Percentiles rank a stretch among this genome's conserved stretches.
These are phyloP conservation scores for Chloebia gouldiae DNA, from an alignment of 2,113 vertebrate species.

Conservation along the genomic window DNA sequence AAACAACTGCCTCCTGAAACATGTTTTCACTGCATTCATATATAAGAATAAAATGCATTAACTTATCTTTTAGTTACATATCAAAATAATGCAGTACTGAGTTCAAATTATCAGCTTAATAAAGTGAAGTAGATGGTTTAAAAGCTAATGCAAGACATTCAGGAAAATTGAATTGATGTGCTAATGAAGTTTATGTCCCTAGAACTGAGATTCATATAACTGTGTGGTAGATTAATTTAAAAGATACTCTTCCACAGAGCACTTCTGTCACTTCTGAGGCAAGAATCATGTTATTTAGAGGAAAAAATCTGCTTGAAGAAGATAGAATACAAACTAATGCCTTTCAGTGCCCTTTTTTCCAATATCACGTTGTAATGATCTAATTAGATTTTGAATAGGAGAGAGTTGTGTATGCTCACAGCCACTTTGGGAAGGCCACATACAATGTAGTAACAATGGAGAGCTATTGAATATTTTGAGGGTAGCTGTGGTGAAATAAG, in stretches of 20 bases:
- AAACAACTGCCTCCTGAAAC: constrained; percentile 28
- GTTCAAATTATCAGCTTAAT: constrained; percentile 29
- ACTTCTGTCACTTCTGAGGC: not conserved
- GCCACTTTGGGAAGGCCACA: constrained; percentile 22
- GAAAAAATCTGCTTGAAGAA: constrained; percentile 5
- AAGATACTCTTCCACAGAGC: not conserved
- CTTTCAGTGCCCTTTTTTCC: constrained; percentile 37
- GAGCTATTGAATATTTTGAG: not conserved
- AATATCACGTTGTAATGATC: constrained; percentile 25
- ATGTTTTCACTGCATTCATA: not conserved
- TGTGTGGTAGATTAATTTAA: not conserved
- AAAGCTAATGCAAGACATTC: constrained; percentile 11
- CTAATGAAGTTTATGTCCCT: constrained; percentile 11
- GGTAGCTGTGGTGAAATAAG: constrained; percentile 10
- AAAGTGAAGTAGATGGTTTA: constrained; percentile 29
- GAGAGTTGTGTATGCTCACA: constrained; percentile 7
- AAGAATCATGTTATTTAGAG: not conserved
- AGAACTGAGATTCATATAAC: not conserved
- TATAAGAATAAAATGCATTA: constrained; percentile 16
- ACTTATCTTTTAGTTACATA: not conserved
- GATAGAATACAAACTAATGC: not conserved
- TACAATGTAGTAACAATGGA: constrained; percentile 8
- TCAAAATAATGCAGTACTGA: constrained; percentile 13
- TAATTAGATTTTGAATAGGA: not conserved
- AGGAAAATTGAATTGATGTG: constrained; percentile 25